Conservation (phyloP, 2,113 vertebrate species). For the Heterotis niloticus region DNA sequence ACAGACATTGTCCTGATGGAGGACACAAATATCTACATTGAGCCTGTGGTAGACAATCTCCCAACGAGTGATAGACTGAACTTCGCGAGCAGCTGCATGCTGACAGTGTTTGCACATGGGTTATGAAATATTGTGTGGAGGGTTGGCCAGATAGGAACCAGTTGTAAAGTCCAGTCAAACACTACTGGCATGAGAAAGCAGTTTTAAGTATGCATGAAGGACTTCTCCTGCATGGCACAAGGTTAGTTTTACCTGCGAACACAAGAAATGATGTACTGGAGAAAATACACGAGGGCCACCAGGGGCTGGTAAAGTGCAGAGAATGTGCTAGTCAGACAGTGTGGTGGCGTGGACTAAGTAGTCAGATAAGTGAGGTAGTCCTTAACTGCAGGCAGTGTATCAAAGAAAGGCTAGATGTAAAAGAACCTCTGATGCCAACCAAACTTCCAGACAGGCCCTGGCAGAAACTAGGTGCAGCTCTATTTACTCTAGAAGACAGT, state of each 20-base stretch:
- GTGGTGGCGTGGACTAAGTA: not conserved
- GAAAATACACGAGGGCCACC: not conserved
- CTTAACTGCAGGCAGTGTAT: not conserved
- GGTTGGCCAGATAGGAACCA: not conserved
- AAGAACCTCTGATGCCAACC: constrained; percentile 4
- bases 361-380: not conserved
- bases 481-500: not conserved
- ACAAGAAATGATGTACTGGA: constrained; percentile 7
- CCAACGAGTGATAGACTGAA: no score
- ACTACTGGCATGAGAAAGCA: not conserved
- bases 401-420: not conserved
- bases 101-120: not conserved
- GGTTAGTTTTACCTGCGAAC: constrained; percentile 6
- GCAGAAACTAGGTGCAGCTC: constrained; percentile 10
- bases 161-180: not conserved
- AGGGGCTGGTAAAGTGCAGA: not conserved
- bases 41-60: no score
- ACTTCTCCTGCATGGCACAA: constrained; percentile 15
- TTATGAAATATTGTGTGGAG: not conserved
- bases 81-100: no score
- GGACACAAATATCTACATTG: no score
- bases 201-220: constrained; percentile 22
- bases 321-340: not conserved
- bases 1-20: not conserved
- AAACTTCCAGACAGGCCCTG: constrained; percentile 11